Evolutionary conservation across 2,113 vertebrate genomes (phyloP), one percentile per base, ranked within the genome.

Genomic region (Scolopax mira): DNA sequence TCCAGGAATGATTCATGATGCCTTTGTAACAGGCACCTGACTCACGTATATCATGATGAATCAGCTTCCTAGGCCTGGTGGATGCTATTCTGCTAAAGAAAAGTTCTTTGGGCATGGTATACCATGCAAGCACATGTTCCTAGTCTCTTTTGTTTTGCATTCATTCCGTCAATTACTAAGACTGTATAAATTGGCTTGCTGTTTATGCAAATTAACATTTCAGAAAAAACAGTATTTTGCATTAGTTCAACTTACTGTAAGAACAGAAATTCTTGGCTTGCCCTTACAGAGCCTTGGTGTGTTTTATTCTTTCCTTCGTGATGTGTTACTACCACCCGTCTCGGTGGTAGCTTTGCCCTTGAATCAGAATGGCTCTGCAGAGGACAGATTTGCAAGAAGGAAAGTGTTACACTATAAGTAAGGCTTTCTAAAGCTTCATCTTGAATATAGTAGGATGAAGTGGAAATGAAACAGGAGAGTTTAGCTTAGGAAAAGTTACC

Each of bases 1-100:
- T 85, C 89, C 89, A 95, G 96, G 93, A 97, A 77, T 98, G 97
- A 98, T 74, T 98, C 95, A 97, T 51, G 31, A 48, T 64, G 37
- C 13, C 71, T 94, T 96, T 93, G 67, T 96, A 91, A 97, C 42
- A 84, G 54, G 90, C 88, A 93, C 81, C 89, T 97, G 96, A 98
- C 39, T 84, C 46, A 84, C 2, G 3, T 37, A 37, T 11, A 23
- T 52, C 61, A 13, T n/a, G 27, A 39, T 96, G 90, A 96, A 78
- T 98, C 95, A 97, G 21, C 27, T 90, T 92, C 88, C 58, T 66
- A 69, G 91, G 75, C 82, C 64, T 82, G 78, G 83, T 21, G 24
- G 62, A 73, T 90, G 39, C n/a, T 48, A 17, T 83, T 73, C 70
- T 57, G 69, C 5, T n/a, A 72, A 88, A 96, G 41, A 88, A 57